A percentile compares a stretch with the other conserved stretches of the same genome.
Evolutionary conservation across 2,113 vertebrate species (phyloP).

Genomic region (Archocentrus centrarchus): DNA sequence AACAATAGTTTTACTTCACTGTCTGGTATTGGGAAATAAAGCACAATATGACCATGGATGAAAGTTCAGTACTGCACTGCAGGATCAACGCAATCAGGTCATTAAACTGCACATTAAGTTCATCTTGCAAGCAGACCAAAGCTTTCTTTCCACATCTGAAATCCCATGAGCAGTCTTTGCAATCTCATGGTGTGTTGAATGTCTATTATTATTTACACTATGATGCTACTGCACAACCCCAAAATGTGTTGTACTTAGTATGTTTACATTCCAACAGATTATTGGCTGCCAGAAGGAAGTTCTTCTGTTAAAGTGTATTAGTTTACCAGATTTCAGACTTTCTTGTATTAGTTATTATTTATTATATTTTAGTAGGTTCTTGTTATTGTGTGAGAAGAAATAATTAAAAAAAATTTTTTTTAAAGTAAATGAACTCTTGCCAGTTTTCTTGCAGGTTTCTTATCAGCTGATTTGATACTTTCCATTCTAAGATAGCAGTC

Average conservation of each 20-base stretch:
- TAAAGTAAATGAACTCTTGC: slow-evolving; percentile 6
- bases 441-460: background rate
- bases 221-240: background rate
- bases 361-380: background rate
- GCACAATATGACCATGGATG: background rate
- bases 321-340: background rate
- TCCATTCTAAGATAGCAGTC: background rate
- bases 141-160: background rate
- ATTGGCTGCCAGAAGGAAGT: background rate
- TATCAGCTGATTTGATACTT: slow-evolving; percentile 7
- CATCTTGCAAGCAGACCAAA: slow-evolving; percentile 4
- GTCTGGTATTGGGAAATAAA: background rate
- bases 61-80: slow-evolving; percentile 18
- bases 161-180: background rate
- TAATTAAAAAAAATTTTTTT: background rate
- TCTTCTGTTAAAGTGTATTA: background rate
- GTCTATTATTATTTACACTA: background rate
- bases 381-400: background rate
- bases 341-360: background rate
- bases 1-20: background rate
- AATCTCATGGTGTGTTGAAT: background rate
- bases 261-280: background rate
- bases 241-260: background rate
- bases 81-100: slow-evolving; percentile 17
- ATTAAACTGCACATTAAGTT: slow-evolving; percentile 8